Percentiles rank a stretch among this genome's conserved stretches.
Conservation (phyloP, 2,797 vertebrate species). For the Phalanger gymnotis region DNA sequence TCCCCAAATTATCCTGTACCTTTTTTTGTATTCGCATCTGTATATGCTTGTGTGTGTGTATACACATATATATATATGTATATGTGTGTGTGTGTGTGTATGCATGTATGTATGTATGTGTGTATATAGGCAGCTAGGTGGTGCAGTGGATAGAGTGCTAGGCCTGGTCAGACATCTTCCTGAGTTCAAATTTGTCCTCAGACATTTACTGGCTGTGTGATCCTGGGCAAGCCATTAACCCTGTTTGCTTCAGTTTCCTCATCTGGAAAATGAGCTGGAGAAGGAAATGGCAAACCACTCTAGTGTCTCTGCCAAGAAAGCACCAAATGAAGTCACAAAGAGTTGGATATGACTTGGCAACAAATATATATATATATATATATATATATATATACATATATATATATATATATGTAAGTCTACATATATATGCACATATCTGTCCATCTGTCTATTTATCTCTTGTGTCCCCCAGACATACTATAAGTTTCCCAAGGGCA, state of each 20-base stretch:
- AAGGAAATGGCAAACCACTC: not conserved
- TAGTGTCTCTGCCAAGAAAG: not conserved
- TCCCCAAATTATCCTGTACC: not conserved
- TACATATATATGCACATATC: no score
- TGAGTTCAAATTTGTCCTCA: not conserved
- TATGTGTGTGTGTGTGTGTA: not conserved
- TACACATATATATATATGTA: not conserved
- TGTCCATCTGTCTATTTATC: no score
- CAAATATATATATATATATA: no score
- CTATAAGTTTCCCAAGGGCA: not conserved
- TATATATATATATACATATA: no score
- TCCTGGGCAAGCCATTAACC: not conserved
- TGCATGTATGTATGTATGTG: no score
- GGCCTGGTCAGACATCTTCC: not conserved
- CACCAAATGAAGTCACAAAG: not conserved
- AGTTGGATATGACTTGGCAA: not conserved
- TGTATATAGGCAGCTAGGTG: not conserved
- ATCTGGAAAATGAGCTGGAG: not conserved
- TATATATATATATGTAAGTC: no score
- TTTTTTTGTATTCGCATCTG: not conserved
- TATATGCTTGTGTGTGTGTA: not conserved
- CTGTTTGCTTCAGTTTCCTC: not conserved
- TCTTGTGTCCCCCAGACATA: not conserved
- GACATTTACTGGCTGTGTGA: not conserved
- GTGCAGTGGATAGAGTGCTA: not conserved